Conservation (phyloP, 1,140 invertebrate genomes). For the Hydropsyche tenuis region DNA sequence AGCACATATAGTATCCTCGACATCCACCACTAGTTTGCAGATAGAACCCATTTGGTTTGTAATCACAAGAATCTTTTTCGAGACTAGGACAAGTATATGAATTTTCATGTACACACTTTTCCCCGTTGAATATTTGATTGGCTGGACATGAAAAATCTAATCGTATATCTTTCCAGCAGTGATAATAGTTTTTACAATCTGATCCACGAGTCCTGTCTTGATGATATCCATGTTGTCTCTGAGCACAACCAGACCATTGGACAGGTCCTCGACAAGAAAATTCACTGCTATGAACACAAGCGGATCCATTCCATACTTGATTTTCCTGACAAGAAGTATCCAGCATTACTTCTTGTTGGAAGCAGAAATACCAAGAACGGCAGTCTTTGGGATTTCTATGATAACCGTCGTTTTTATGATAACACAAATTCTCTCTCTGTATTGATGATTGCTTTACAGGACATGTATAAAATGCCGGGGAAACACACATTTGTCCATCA, state of each 20-base stretch:
- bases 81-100: conserved; percentile 59
- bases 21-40: conserved; percentile 64
- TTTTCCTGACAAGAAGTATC: conserved; percentile 54
- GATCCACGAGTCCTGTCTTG: conserved; percentile 57
- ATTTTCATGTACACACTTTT: conserved; percentile 55
- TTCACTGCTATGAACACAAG: conserved; percentile 52
- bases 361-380: conserved; percentile 56
- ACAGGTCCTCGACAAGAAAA: conserved; percentile 59
- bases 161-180: conserved; percentile 58
- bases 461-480: conserved; percentile 54
- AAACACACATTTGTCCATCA: conserved; percentile 57
- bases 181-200: conserved; percentile 62
- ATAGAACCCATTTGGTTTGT: conserved; percentile 65
- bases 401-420: conserved; percentile 56
- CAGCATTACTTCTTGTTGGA: conserved; percentile 54
- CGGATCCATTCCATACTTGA: conserved; percentile 56
- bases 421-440: conserved; percentile 56
- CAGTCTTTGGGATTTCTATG: conserved; percentile 59
- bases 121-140: conserved; percentile 62
- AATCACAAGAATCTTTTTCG: conserved; percentile 61
- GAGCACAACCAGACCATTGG: conserved; percentile 56
- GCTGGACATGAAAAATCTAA: conserved; percentile 57
- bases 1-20: conserved; percentile 66
- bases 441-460: conserved; percentile 51
- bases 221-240: conserved; percentile 60